Conservation (phyloP, 2,888 invertebrate genomes). For the Synergus umbraculus region DNA sequence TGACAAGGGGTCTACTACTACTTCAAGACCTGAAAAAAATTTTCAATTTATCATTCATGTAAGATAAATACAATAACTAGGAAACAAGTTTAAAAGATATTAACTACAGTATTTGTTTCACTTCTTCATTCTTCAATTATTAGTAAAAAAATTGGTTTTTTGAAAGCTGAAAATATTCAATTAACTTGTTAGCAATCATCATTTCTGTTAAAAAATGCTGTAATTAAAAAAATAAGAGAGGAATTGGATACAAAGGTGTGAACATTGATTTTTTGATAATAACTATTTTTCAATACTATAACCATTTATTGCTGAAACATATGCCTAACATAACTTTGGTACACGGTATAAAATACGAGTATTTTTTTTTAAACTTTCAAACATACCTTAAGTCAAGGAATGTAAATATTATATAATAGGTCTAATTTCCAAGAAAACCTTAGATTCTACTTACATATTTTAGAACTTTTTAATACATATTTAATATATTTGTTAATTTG, state of each 20-base stretch:
- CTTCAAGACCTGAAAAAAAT: not conserved
- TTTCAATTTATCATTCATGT: not conserved
- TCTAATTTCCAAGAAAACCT: not conserved
- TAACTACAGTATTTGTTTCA: not conserved
- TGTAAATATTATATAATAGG: not conserved
- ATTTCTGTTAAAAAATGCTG: not conserved
- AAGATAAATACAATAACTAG: not conserved
- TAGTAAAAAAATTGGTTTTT: not conserved
- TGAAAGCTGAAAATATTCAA: not conserved
- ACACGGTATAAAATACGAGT: not conserved
- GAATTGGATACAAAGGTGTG: not conserved
- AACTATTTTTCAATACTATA: not conserved
- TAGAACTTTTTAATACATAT: not conserved
- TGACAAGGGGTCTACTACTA: not conserved
- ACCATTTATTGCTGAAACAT: not conserved
- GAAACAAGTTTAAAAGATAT: not conserved
- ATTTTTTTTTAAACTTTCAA: not conserved
- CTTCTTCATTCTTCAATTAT: not conserved
- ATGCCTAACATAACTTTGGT: not conserved
- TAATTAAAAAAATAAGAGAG: not conserved
- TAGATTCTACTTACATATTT: not conserved
- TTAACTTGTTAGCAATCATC: not conserved
- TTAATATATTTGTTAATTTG: not conserved
- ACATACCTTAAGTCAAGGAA: not conserved
- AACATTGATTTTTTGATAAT: not conserved